Evolutionary conservation across 2,113 vertebrate genomes (phyloP).

Genomic region (Blennius ocellaris): DNA sequence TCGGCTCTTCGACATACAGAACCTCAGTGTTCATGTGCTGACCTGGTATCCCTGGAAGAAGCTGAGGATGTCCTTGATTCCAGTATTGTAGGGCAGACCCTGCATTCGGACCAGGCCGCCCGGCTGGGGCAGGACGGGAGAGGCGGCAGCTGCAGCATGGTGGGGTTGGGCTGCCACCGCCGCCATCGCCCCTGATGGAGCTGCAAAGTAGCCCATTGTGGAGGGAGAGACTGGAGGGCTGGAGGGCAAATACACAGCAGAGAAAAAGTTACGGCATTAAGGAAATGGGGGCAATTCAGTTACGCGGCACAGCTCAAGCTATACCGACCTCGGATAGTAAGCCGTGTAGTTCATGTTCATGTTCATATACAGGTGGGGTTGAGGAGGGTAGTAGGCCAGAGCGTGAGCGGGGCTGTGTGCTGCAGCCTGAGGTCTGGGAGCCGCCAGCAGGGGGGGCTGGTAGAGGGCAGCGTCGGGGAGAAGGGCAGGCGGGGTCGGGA

Average conservation of each 20-base stretch:
- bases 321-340: constrained; percentile 93
- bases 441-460: constrained; percentile 90
- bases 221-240: constrained; percentile 97
- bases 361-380: constrained; percentile 90
- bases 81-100: constrained; percentile 93
- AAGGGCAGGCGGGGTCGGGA: constrained; percentile 87
- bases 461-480: constrained; percentile 92
- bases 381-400: constrained; percentile 92
- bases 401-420: constrained; percentile 83
- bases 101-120: constrained; percentile 95
- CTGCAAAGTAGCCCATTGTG: constrained; percentile 91
- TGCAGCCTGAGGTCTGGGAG: constrained; percentile 85
- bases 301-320: neutral
- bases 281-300: too few species aligned
- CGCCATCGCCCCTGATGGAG: constrained; percentile 89
- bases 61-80: constrained; percentile 96
- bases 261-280: neutral
- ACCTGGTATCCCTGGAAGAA: constrained; percentile 99
- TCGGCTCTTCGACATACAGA: too few species aligned
- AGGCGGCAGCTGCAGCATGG: constrained; percentile 64
- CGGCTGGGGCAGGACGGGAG: constrained; percentile 87
- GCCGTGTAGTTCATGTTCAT: constrained; percentile 97
- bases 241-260: constrained; percentile 7
- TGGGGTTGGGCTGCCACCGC: constrained; percentile 84
- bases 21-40: constrained; percentile 45